These are phyloP conservation scores for Acleris emargana DNA, from an alignment of 2,888 invertebrate species.

Conservation along the genomic window DNA sequence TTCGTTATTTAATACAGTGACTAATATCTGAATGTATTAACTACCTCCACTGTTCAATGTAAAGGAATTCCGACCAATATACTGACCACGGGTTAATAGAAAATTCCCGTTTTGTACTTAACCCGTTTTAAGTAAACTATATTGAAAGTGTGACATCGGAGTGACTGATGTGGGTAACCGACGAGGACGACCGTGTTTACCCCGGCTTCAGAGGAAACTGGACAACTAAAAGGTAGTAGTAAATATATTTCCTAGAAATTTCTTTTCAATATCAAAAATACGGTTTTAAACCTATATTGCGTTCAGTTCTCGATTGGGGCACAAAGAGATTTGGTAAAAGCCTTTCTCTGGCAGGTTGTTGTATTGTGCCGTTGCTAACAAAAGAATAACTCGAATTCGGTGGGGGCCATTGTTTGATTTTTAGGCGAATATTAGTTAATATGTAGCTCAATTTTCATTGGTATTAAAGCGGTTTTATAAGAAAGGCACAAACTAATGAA, in stretches of 20 bases:
- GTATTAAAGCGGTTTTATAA: no score
- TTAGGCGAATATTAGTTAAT: no score
- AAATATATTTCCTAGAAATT: background rate
- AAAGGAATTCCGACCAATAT: background rate
- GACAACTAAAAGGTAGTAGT: background rate
- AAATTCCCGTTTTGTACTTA: background rate
- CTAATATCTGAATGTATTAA: no score
- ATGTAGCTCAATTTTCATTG: no score
- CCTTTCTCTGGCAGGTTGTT: no score
- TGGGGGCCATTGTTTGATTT: no score
- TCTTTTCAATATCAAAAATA: background rate
- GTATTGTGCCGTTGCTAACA: no score
- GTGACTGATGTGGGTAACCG: conserved; percentile 17
- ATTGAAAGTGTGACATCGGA: conserved; percentile 14
- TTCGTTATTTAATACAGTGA: no score
- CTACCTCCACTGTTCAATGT: background rate
- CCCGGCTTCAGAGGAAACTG: background rate
- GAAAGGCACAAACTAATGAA: no score
- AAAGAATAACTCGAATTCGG: no score
- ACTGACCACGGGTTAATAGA: conserved; percentile 9
- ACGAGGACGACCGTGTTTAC: background rate
- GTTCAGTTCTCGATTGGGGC: background rate
- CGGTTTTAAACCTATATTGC: background rate
- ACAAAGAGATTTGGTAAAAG: no score
- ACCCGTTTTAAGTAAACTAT: conserved; percentile 7